Conservation (phyloP, 2,797 vertebrate genomes). For the Gallinago solitaria region DNA sequence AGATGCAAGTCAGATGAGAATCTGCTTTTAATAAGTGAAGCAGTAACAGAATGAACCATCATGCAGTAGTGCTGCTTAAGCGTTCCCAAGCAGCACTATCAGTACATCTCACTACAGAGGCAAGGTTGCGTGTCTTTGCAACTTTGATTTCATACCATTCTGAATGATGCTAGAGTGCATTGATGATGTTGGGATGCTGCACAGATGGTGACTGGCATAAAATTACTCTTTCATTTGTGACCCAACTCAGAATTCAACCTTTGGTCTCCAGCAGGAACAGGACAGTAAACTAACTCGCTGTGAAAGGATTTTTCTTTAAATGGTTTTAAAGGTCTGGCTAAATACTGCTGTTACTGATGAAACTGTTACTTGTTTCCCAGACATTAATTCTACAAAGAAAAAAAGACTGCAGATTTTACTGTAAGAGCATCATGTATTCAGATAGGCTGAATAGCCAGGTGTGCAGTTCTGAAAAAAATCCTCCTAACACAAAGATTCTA, state of each 20-base stretch:
- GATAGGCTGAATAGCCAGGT: not conserved
- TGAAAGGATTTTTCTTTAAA: not conserved
- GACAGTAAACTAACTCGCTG: not conserved
- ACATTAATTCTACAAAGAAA: not conserved
- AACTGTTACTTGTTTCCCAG: not conserved
- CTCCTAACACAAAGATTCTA: not conserved
- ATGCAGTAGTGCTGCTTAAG: not conserved
- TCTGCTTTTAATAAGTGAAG: constrained; percentile 5
- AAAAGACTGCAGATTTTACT: not conserved
- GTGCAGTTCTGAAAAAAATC: not conserved
- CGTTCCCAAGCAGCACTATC: not conserved
- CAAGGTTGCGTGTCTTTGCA: not conserved
- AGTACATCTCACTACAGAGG: not conserved
- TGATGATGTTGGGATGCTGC: not conserved
- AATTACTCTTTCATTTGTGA: constrained; percentile 13
- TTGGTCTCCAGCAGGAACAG: not conserved
- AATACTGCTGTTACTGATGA: not conserved
- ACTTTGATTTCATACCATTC: not conserved
- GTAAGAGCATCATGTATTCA: not conserved
- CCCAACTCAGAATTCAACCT: not conserved
- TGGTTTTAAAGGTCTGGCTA: not conserved
- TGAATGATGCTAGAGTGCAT: not conserved
- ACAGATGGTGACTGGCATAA: constrained; percentile 12
- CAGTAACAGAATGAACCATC: not conserved
- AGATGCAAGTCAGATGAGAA: not conserved